Base-by-base conservation (phyloP, 1,140 invertebrate species). In the Drosophila cardini region DNA sequence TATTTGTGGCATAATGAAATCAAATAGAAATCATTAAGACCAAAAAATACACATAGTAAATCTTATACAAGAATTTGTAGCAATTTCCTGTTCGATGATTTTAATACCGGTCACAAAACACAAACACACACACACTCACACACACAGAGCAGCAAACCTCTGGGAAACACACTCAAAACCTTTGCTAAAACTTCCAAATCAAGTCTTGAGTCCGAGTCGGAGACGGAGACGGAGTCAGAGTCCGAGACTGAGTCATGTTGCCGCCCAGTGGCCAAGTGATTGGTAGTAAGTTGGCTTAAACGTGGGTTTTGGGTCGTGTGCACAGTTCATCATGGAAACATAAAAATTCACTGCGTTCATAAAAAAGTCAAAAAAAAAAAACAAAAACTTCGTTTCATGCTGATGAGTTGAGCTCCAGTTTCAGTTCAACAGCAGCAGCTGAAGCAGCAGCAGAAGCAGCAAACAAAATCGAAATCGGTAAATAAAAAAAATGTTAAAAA, bases 301-400 rank as follows among this genome's bases (percentile, higher is more conserved):
- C 18, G n/a, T 11, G n/a, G 16, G 43, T 71, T 67, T 26, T 56
- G 67, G 78, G 72, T 64, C 79, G 83, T 86, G 83, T 87, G 84
- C 84, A 84, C 80, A 89, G 84, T 89, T 89, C 84, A 89, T 89
- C 84, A 84, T 89, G 64, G 80, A 60, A 89, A 89, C 84, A 89
- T 89, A 89, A 89, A 89, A 89, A 89, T 89, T 89, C 84, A 89
- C 84, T 89, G 84, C 84, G 80, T 89, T 85, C 80, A 63, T 85
- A 83, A 85, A 73, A 26, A 26, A 26, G 21, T 26, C 5, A 26
- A 26, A 26, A 26, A 26, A 26, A 26, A 26, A 26, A 26, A 84
- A 84, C 80, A n/a, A n/a, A 89, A 84, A 84, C 80, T 84, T 80
- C 84, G 76, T 89, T 86, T 89, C 84, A 89, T 89, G 84, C 80